Evolutionary conservation across 1,140 invertebrate genomes (phyloP), one percentile per base, ranked within the genome.

Genomic region (Chironomus tepperi): DNA sequence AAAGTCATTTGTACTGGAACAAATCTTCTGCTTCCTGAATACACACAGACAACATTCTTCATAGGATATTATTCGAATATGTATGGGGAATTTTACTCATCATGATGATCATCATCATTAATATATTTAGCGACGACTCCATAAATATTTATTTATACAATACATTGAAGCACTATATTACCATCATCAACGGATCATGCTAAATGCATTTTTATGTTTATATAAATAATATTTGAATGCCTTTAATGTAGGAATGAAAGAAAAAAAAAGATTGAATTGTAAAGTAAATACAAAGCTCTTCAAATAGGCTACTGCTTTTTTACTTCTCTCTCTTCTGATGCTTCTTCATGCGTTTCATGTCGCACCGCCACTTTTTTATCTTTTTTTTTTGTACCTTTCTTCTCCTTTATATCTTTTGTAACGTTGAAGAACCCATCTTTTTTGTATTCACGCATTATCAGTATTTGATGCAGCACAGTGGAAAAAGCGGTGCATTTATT

Each of bases 291-390:
- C 15, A n/a, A 57, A 57, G 47, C 12, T 57, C 47, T 57, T 57
- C 47, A 70, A n/a, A 70, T 12, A 70, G 18, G 19, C 10, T 34
- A 70, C 6, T 19, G 65, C 65, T 70, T 18, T 16, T 57, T 70
- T 15, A 16, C 65, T 70, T 70, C 18, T 70, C 16, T 70, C 7
- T 70, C 65, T 70, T 70, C 19, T 21, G 65, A 70, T 70, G 19
- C 19, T 70, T 70, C 18, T 70, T 70, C 65, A 70, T 70, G 16
- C 65, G 65, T 70, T 70, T 70, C 65, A 70, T 70, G 65, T 70
- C 19, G 65, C 65, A 70, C 65, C 65, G 65, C 16, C 65, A 70
- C 65, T 70, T 21, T 9, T 70, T 10, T 70, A 15, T 9, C 10
- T 18, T 19, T 16, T 70, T 19, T 57, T 57, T 57, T 57, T 57